Base-by-base conservation (phyloP, 2,888 invertebrate genomes). In the Alloplasta piceator region DNA sequence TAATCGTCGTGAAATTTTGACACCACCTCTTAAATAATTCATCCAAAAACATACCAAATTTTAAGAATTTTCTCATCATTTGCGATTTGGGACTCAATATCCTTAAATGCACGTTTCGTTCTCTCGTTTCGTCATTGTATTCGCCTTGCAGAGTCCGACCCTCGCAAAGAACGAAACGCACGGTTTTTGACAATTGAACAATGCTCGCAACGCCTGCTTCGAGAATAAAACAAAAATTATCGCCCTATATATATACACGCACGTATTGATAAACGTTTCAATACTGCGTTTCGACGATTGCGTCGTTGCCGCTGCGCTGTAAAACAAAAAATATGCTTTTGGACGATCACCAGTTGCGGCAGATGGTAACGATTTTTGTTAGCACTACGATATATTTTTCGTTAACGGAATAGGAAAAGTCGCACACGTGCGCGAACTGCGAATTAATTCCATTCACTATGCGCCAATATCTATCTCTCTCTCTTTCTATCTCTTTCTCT, bases 331-430 rank as follows among this genome's bases (percentile, higher is more conserved):
- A 75, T 70, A 16, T 36, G 38, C 48, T 80, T 71, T 60, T 70
- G 60, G 60, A n/a, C 48, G 26, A 26, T 26, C 26, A 26, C 52
- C 58, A 50, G 73, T 52, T 43, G 77, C 73, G 67, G 58, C 80
- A 80, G 80, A 77, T 80, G 80, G 77, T 63, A 80, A 56, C 80
- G 68, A 77, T 77, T 80, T 77, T 77, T 48, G 80, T 61, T 72
- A 67, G 66, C 52, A 52, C 43, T 10, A 16, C 48, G 75, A 67
- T 63, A 58, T 43, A 58, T 72, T 43, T 72, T 56, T 72, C 66
- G 64, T 46, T n/a, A 14, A 14, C 58, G 68, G 48, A 63, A 72
- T 56, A 64, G 64, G 41, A 56, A 38, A 72, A 55, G 67, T 7
- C 58, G 16, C 41, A 67, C 80, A 80, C 61, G 48, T 77, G 77